Percentiles rank a stretch among this genome's conserved stretches.
Evolutionary conservation across 2,113 vertebrate species (phyloP).

Genomic region (Gymnorhina tibicen): DNA sequence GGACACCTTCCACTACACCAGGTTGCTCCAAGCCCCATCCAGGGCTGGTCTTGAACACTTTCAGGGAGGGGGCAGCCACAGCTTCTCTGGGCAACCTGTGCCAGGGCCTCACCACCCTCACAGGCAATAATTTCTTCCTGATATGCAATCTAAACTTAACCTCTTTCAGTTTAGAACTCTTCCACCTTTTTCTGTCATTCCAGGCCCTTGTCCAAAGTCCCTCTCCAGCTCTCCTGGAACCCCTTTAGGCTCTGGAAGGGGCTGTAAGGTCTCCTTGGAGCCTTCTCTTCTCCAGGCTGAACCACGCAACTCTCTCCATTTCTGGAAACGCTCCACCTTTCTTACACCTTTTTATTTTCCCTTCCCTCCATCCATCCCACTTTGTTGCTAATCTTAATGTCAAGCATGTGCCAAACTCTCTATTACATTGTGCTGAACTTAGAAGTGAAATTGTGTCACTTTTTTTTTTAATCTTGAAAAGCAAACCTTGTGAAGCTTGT

Average conservation of each 20-base stretch:
- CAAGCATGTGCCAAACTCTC: neutral
- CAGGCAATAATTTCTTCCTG: neutral
- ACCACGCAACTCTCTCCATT: neutral
- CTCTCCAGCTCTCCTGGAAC: neutral
- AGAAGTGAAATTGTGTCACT: constrained; percentile 44
- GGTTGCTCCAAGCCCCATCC: neutral
- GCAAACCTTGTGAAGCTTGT: neutral
- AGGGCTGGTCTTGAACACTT: neutral
- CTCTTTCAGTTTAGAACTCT: neutral
- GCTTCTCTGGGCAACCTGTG: neutral
- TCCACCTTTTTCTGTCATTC: neutral
- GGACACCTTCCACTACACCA: neutral
- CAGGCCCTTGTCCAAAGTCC: neutral
- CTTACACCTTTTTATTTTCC: neutral
- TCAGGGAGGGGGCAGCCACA: neutral
- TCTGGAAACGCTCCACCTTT: neutral
- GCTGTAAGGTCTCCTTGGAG: neutral
- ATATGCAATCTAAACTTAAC: neutral
- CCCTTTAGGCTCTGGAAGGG: neutral
- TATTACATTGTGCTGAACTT: constrained; percentile 25
- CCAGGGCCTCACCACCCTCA: neutral
- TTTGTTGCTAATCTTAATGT: neutral
- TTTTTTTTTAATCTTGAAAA: constrained; percentile 33
- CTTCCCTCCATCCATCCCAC: neutral
- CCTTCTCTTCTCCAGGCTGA: neutral